Evolutionary conservation across 2,113 vertebrate species (phyloP).

Genomic region (Sorex araneus): DNA sequence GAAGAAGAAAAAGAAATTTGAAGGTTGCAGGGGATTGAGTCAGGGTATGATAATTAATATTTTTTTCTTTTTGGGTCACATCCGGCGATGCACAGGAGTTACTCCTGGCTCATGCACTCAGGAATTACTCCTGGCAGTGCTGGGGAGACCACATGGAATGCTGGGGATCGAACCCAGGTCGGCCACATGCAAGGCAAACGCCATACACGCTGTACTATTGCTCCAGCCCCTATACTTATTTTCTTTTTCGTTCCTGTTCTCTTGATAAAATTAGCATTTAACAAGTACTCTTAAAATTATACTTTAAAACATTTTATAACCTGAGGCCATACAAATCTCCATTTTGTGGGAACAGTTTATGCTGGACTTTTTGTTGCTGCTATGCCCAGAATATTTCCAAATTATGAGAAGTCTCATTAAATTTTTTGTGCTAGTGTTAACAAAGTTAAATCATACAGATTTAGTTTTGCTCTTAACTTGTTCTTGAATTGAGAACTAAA

Average conservation of each 20-base stretch:
- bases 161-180: too few species aligned
- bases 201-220: too few species aligned
- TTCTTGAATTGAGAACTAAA: slow-evolving; percentile 21
- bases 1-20: too few species aligned
- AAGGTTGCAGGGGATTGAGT: too few species aligned
- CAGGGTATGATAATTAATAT: too few species aligned
- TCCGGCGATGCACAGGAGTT: too few species aligned
- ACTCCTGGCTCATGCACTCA: too few species aligned
- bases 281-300: slow-evolving; percentile 5
- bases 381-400: not conserved
- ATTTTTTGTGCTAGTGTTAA: not conserved
- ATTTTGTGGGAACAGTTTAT: not conserved
- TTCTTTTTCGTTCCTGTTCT: not conserved
- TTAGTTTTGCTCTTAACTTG: slow-evolving; percentile 45
- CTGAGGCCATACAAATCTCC: not conserved
- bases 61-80: too few species aligned
- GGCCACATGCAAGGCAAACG: too few species aligned
- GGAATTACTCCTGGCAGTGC: too few species aligned
- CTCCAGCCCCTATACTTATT: too few species aligned
- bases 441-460: not conserved
- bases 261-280: not conserved
- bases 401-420: not conserved
- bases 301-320: slow-evolving; percentile 9
- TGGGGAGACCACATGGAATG: too few species aligned
- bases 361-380: not conserved